Percentiles rank a stretch among this genome's conserved stretches.
Evolutionary conservation across 2,797 vertebrate genomes (phyloP).

Genomic region (Coregonus sp.): DNA sequence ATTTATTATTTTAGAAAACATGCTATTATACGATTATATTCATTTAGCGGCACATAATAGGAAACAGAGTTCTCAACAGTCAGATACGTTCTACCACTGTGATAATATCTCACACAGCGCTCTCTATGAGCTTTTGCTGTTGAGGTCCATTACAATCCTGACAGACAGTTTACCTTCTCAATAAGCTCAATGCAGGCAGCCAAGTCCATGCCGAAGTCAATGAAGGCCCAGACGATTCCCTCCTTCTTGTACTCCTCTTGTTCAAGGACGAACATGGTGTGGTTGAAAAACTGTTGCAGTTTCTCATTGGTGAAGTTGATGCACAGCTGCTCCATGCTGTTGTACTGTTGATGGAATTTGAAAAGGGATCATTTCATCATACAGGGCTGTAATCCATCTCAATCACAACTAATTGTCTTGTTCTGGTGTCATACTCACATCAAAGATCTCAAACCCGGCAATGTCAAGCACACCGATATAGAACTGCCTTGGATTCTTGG

Average conservation of each 20-base stretch:
- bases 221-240: slow-evolving; percentile 51
- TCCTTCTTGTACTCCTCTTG: neutral
- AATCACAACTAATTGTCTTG: neutral
- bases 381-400: neutral
- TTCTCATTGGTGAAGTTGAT: slow-evolving; percentile 69
- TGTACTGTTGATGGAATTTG: neutral
- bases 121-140: too few species aligned
- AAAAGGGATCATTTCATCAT: neutral
- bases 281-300: slow-evolving; percentile 58
- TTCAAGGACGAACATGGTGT: slow-evolving; percentile 56
- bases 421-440: slow-evolving; percentile 55
- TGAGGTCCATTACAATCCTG: neutral
- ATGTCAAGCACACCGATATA: slow-evolving; percentile 79
- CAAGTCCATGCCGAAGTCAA: slow-evolving; percentile 68
- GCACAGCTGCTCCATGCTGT: slow-evolving; percentile 58
- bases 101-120: too few species aligned
- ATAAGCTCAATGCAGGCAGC: slow-evolving; percentile 71
- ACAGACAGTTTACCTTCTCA: slow-evolving; percentile 65
- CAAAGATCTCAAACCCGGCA: slow-evolving; percentile 81
- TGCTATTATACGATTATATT: too few species aligned
- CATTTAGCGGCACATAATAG: too few species aligned
- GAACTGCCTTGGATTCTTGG: slow-evolving; percentile 72
- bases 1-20: too few species aligned
- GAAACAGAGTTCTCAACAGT: neutral
- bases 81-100: neutral